Evolutionary conservation across 2,113 vertebrate genomes (phyloP), one percentile per base, ranked within the genome.

Genomic region (Rhynchopsitta pachyrhyncha): DNA sequence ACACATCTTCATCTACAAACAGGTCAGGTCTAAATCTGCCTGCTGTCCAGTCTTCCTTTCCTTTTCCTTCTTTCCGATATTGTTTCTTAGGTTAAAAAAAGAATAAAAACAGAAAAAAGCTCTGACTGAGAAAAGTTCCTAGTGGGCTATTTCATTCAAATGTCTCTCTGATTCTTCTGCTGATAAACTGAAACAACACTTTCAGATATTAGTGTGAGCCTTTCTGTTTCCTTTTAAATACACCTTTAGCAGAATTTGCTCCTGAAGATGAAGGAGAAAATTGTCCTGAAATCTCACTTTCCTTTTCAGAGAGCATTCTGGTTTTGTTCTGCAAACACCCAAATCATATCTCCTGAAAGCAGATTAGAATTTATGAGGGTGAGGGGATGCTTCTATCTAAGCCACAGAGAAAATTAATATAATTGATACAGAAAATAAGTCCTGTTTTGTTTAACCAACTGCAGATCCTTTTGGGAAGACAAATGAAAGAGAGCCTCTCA

Each of bases 391-490:
- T 78, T 93, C 60, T 67, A 6, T 59, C 64, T 77, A n/a, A 92
- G 18, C 50, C 79, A 74, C 17, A 46, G 35, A 73, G 46, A 92
- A 83, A 91, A 82, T 66, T 16, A 87, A 62, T 53, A 28, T 20
- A n/a, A 20, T 64, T 86, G 28, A 83, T 78, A 69, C 8, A 71
- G 20, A 91, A 69, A 78, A 42, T 93, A 90, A 71, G 6, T 77
- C 55, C 9, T 90, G 55, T 55, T 92, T 62, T 96, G 47, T 95
- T 95, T 96, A 85, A 86, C 75, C 62, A 92, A 71, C 74, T 97
- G 49, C 97, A 99, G 99, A 99, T 98, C 97, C 98, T 82, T 99
- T 98, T 78, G 98, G 98, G 74, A 99, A 99, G 84, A 97, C 97
- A 22, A 98, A 99, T 98, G 99, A 98, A 64, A 98, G 98, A 78